A percentile compares a stretch with the other conserved stretches of the same genome.
These are phyloP conservation scores for Tylochromis polylepis DNA, from an alignment of 2,113 vertebrate genomes.

Conservation along the genomic window DNA sequence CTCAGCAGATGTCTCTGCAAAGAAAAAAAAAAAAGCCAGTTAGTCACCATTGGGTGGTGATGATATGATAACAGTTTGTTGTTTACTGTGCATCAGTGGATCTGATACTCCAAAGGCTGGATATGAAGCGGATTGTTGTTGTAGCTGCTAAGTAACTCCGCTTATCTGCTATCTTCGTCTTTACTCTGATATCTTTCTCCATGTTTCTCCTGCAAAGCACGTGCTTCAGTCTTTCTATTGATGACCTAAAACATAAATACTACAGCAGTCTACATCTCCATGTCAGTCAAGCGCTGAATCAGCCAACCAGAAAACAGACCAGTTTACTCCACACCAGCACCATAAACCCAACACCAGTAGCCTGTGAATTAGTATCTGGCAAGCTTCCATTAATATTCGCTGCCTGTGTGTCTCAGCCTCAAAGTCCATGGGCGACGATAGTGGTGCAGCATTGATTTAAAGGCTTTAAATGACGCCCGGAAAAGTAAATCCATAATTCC, in stretches of 20 bases:
- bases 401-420: neutral
- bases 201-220: neutral
- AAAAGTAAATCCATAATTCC: neutral
- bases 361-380: neutral
- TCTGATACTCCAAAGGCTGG: neutral
- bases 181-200: neutral
- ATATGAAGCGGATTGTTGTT: neutral
- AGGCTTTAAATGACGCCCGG: neutral
- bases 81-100: neutral
- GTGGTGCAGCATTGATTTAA: slow-evolving; percentile 7
- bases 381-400: neutral
- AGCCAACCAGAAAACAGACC: neutral
- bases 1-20: neutral
- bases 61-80: neutral
- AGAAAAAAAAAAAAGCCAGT: neutral
- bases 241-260: neutral
- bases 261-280: neutral
- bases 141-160: neutral
- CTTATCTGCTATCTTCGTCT: neutral
- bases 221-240: neutral
- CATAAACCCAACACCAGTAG: neutral
- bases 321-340: neutral
- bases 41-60: neutral
- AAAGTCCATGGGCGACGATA: neutral
- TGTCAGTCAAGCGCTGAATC: neutral